Evolutionary conservation across 2,888 invertebrate species (phyloP).

Genomic region (Pseudococcus jackbeardsleyi): DNA sequence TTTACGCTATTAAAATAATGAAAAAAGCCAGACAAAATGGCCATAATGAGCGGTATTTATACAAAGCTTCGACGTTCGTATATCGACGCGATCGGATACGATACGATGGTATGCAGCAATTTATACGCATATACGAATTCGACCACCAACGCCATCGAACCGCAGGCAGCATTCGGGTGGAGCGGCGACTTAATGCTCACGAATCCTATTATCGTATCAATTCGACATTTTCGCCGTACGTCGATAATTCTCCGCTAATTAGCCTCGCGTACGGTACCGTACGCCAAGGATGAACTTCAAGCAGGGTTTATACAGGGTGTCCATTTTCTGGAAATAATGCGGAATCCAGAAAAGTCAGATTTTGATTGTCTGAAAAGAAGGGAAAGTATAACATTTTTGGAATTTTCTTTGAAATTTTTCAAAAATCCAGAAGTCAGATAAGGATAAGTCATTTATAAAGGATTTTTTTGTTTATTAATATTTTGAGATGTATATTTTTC

Average conservation of each 20-base stretch:
- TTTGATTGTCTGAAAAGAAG: no score
- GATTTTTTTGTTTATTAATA: no score
- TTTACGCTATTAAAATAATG: constrained; percentile 37
- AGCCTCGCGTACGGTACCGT: neutral
- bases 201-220: constrained; percentile 32
- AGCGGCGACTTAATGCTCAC: neutral
- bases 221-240: neutral
- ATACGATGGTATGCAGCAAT: neutral
- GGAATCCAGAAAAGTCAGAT: no score
- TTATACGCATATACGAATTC: neutral
- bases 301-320: no score
- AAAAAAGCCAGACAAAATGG: neutral
- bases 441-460: no score
- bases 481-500: no score
- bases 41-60: constrained; percentile 28
- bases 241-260: constrained; percentile 20
- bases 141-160: constrained; percentile 36
- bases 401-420: no score
- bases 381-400: no score
- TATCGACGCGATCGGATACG: neutral
- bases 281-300: neutral
- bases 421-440: no score
- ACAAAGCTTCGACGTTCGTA: neutral
- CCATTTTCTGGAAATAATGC: no score
- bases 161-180: neutral